A percentile compares a stretch with the other conserved stretches of the same genome.
Evolutionary conservation across 1,140 invertebrate genomes (phyloP).

Genomic region (Atta texana): DNA sequence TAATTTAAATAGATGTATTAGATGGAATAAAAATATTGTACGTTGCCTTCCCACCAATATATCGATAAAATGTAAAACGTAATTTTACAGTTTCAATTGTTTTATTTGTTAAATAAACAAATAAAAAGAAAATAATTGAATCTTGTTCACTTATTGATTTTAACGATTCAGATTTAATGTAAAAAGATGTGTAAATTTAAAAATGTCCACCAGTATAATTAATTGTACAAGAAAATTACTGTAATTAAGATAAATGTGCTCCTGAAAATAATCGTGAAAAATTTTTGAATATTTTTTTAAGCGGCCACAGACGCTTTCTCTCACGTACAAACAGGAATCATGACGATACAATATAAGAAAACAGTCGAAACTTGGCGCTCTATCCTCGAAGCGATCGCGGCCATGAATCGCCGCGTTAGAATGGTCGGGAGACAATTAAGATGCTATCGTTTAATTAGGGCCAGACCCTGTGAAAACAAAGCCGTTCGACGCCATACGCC

Average conservation of each 20-base stretch:
- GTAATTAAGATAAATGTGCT: background rate
- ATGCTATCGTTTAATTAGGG: constrained; percentile 82
- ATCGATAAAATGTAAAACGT: background rate
- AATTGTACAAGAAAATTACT: background rate
- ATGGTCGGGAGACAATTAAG: constrained; percentile 79
- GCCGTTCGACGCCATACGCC: constrained; percentile 46
- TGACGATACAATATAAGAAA: constrained; percentile 35
- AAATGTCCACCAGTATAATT: background rate
- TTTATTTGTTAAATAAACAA: no score
- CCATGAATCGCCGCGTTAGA: constrained; percentile 73
- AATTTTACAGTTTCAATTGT: background rate
- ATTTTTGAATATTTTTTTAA: background rate
- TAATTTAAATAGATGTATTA: background rate
- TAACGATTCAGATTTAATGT: background rate
- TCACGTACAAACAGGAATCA: background rate
- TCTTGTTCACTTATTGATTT: background rate
- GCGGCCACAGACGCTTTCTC: background rate
- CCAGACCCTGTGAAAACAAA: constrained; percentile 74
- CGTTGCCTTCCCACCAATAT: background rate
- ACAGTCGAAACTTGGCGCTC: constrained; percentile 45
- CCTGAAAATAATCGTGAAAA: background rate
- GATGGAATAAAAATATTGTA: background rate
- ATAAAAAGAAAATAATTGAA: background rate
- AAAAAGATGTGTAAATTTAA: background rate
- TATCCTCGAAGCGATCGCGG: constrained; percentile 63